A percentile compares a stretch with the other conserved stretches of the same genome.
Conservation (phyloP, 2,888 invertebrate species). For the Stegophylla sp. region DNA sequence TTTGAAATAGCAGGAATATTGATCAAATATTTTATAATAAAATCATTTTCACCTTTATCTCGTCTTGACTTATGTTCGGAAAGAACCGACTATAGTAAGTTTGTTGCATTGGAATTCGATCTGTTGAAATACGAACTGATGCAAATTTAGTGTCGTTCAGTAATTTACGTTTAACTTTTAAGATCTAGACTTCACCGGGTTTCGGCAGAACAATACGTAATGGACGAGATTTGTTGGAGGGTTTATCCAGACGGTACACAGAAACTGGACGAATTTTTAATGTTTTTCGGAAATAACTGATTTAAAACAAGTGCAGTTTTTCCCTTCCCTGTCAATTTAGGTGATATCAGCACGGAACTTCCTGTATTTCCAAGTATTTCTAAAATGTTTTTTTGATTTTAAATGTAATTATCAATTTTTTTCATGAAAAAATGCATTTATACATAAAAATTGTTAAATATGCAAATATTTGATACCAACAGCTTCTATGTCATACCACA, state of each 20-base stretch:
- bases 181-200: not conserved
- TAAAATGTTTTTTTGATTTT: too few species aligned
- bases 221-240: not conserved
- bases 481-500: too few species aligned
- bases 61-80: not conserved
- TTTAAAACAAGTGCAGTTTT: too few species aligned
- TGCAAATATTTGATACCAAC: too few species aligned
- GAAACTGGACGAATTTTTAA: not conserved
- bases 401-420: too few species aligned
- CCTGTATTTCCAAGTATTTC: too few species aligned
- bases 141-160: not conserved
- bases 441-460: too few species aligned
- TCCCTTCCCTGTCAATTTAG: too few species aligned
- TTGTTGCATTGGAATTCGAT: not conserved
- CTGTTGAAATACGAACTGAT: slow-evolving; percentile 4
- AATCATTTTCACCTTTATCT: not conserved
- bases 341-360: too few species aligned
- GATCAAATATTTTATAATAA: not conserved
- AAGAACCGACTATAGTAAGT: not conserved
- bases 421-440: too few species aligned
- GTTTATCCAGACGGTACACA: not conserved
- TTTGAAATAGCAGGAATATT: not conserved
- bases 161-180: slow-evolving; percentile 1
- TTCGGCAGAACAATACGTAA: not conserved
- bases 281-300: too few species aligned